Percentiles rank a stretch among this genome's conserved stretches.
These are phyloP conservation scores for Otolemur garnettii DNA, from an alignment of 2,113 vertebrate genomes.

Conservation along the genomic window DNA sequence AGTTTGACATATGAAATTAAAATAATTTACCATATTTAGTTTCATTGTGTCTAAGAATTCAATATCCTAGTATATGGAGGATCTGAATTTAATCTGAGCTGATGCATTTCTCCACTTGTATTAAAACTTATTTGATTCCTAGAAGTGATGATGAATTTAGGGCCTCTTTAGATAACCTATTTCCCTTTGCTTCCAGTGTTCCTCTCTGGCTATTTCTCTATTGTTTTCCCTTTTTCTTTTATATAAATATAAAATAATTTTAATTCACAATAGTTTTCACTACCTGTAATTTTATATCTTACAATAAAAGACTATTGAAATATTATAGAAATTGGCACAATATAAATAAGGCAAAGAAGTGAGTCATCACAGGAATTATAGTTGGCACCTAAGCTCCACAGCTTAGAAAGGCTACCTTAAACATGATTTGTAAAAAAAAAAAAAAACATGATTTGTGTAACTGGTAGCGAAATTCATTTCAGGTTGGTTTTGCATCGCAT, in stretches of 20 bases:
- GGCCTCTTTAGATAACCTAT: not conserved
- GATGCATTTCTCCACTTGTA: not conserved
- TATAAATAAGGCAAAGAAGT: slow-evolving; percentile 12
- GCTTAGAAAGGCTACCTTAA: slow-evolving; percentile 30
- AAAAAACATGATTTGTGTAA: slow-evolving; percentile 62
- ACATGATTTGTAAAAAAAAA: slow-evolving; percentile 66
- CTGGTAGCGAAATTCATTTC: slow-evolving; percentile 61
- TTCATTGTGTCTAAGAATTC: not conserved
- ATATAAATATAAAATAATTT: slow-evolving; percentile 37
- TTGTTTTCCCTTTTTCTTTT: slow-evolving; percentile 32
- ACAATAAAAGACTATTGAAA: slow-evolving; percentile 19
- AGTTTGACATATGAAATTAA: slow-evolving; percentile 32
- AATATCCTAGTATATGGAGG: not conserved
- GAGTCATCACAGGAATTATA: slow-evolving; percentile 45
- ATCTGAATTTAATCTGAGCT: slow-evolving; percentile 20
- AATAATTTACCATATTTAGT: not conserved
- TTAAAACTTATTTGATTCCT: slow-evolving; percentile 1
- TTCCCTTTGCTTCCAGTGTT: not conserved
- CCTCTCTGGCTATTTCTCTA: not conserved
- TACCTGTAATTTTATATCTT: slow-evolving; percentile 41
- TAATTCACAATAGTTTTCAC: not conserved
- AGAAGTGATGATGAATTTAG: slow-evolving; percentile 10
- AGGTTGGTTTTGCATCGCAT: slow-evolving; percentile 21
- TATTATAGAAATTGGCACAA: not conserved
- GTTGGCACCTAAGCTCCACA: not conserved